Conservation (phyloP, 35 echinoderm and acorn worm genomes). For the Acanthaster planci region DNA sequence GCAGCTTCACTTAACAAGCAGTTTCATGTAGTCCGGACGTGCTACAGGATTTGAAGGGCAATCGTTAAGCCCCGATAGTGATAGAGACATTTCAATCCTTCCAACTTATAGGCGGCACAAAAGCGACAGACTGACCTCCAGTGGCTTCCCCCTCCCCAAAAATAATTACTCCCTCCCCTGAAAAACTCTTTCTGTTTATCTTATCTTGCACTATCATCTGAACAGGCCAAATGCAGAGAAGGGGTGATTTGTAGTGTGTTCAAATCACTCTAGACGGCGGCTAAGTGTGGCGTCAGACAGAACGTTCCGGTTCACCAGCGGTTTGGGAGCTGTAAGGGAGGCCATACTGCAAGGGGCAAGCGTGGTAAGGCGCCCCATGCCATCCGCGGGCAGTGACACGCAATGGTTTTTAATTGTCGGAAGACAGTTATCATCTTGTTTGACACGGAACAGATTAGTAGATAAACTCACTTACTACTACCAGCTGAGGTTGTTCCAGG, state of each 20-base stretch:
- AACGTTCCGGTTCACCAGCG: background rate
- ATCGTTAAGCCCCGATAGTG: too few species aligned
- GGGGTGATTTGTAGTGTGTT: background rate
- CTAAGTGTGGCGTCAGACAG: conserved; percentile 12
- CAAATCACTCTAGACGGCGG: background rate
- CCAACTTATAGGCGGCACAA: too few species aligned
- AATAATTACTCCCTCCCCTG: too few species aligned
- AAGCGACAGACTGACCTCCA: too few species aligned
- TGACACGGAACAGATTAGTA: background rate
- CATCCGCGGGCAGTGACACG: background rate
- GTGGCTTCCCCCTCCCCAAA: too few species aligned
- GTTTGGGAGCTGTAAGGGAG: too few species aligned
- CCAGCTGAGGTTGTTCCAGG: too few species aligned
- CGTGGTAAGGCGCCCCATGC: conserved; percentile 3
- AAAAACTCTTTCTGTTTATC: background rate
- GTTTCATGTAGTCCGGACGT: too few species aligned
- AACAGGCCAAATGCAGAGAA: background rate
- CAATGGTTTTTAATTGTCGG: conserved; percentile 13
- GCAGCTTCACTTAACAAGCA: too few species aligned
- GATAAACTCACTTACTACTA: too few species aligned
- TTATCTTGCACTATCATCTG: conserved; percentile 14
- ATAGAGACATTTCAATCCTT: too few species aligned
- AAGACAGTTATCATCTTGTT: background rate
- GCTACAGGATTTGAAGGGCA: too few species aligned
- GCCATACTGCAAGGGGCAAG: background rate